Percentiles rank a stretch among this genome's conserved stretches.
Conservation (phyloP, 2,113 vertebrate genomes). For the Tilapia sparmanii region DNA sequence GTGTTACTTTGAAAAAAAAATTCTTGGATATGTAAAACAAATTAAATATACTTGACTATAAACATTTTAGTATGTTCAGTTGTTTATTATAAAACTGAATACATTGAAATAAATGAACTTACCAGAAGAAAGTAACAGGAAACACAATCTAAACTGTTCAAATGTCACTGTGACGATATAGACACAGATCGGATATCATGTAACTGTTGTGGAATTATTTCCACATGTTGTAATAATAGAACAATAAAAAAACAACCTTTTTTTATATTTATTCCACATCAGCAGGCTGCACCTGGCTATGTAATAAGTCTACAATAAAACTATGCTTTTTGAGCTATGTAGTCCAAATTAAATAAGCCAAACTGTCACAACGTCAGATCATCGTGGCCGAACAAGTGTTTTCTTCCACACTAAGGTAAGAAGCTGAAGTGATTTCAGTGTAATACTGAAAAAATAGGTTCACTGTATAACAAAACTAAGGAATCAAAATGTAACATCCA, state of each 20-base stretch:
- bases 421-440: background rate
- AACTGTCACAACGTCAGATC: background rate
- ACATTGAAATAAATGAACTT: rapidly evolving
- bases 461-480: background rate
- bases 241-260: background rate
- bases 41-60: background rate
- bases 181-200: background rate
- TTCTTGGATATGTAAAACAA: background rate
- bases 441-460: background rate
- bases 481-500: background rate
- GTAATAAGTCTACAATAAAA: background rate
- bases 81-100: background rate
- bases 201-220: background rate
- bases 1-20: background rate
- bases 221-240: background rate
- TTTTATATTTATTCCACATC: background rate
- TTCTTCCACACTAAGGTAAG: background rate
- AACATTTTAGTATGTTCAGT: background rate
- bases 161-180: background rate
- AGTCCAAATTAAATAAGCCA: background rate
- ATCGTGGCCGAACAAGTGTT: background rate
- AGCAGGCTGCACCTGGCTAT: background rate
- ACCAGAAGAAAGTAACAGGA: background rate
- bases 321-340: background rate
- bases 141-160: background rate